Evolutionary conservation across 2,888 invertebrate species (phyloP), one percentile per base, ranked within the genome.

Genomic region (Nysson spinosus): DNA sequence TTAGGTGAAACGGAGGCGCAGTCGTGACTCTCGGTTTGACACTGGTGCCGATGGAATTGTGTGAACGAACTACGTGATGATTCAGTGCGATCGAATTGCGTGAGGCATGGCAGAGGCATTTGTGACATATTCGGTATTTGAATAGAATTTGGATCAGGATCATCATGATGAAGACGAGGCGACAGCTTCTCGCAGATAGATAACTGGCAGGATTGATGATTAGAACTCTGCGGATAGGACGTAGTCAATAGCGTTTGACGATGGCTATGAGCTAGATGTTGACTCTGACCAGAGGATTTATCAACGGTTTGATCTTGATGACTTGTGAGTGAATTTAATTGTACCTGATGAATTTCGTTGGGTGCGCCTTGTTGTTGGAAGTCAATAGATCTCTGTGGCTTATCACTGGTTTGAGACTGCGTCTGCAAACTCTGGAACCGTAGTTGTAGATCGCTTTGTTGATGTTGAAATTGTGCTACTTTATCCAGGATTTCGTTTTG

Each of bases 401-500:
- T 85, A 17, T 87, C 86, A n/a, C 74, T 75, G 3, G 75, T 24
- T 28, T 83, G 84, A 30, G 72, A 72, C 35, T 85, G 83, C 0
- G 76, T 55, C 17, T 86, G 86, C 0, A 85, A 62, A 55, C 70
- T 82, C 44, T 85, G 85, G 34, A 85, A 68, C 9, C 85, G 80
- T 0, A 76, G 77, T 30, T 86, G 86, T 1, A 85, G 55, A 58
- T 87, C 87, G 51, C 64, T 81, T 30, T 85, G 84, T 14, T 82
- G 83, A 30, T 83, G 83, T 47, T 87, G 86, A 52, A 82, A 85
- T 37, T 84, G 84, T 0, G 86, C 83, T 0, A 87, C 87, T 49
- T 86, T 87, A 52, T 87, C 87, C 0, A 87, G 73, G 20, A 87
- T 85, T 34, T 85, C 84, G 66, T 86, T 87, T 37, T 87, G 87